Evolutionary conservation across 1,140 invertebrate species (phyloP), one percentile per base, ranked within the genome.

Genomic region (Drosophila carrolli): DNA sequence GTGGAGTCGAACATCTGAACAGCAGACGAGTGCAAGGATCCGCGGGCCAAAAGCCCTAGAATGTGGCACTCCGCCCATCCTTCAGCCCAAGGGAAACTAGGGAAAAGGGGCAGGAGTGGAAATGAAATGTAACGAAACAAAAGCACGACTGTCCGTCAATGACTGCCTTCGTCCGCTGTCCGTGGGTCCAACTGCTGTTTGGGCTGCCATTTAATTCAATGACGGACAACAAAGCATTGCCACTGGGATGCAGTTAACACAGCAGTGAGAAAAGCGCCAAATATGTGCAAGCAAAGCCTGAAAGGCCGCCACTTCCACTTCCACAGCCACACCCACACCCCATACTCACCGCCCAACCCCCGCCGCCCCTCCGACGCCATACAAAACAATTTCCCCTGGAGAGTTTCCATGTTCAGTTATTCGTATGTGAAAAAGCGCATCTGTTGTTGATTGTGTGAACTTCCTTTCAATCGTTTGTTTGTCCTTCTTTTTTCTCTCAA

Each of bases 391-490:
- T 86, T 88, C 84, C 68, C 83, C 83, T 89, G 83, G 75, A 88
- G 83, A 83, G 82, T 78, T 85, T 85, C 66, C 84, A 79, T 83
- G 84, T 86, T 86, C 83, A 89, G 83, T 88, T 86, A 82, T 82
- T 88, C 83, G 83, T 82, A 88, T 86, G 83, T 88, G 83, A 86
- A 86, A 86, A 86, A 86, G 83, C 83, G 83, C 83, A 86, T 88
- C 83, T 86, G 83, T 74, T 86, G 83, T 86, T 86, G 83, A 86
- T 86, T 89, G 83, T 89, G 83, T 88, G 84, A 83, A 83, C 83
- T 86, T 86, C 83, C 83, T 86, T 88, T 86, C 84, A 86, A 86
- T 88, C 83, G 84, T 84, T 85, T 81, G 81, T 86, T 82, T 85
- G 80, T 83, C 80, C 66, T 41, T 58, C 46, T 44, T 19, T 71